Conservation (phyloP, 2,888 invertebrate species). For the Barypeithes pellucidus region DNA sequence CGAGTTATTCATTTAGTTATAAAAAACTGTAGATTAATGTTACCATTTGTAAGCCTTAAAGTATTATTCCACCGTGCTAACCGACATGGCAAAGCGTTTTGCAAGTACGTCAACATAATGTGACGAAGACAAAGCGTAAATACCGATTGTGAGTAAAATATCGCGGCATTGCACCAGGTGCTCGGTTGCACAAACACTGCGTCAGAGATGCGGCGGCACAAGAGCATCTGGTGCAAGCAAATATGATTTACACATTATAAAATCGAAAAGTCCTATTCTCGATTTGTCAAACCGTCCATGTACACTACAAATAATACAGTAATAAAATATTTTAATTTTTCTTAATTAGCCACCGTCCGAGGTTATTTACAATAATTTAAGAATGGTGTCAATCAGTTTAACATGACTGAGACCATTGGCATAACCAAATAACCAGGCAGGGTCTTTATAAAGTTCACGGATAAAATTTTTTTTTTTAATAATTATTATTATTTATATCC, state of each 20-base stretch:
- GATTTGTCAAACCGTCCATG: not conserved
- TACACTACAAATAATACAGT: not conserved
- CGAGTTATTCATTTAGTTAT: no score
- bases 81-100: not conserved
- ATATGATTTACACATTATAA: constrained; percentile 35
- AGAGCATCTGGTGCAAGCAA: constrained; percentile 32
- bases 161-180: constrained; percentile 21
- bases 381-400: no score
- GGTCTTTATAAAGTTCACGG: no score
- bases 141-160: not conserved
- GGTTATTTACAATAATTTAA: no score
- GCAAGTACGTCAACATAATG: constrained; percentile 13
- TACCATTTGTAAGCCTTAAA: not conserved
- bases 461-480: no score
- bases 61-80: not conserved
- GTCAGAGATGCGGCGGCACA: constrained; percentile 24
- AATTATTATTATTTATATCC: no score
- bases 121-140: constrained; percentile 21
- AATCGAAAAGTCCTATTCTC: constrained; percentile 12
- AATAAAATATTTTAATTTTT: constrained; percentile 15
- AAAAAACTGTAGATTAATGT: no score
- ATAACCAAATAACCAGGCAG: no score
- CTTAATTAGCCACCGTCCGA: no score
- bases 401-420: no score
- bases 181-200: constrained; percentile 24